Percentiles rank a stretch among this genome's conserved stretches.
These are phyloP conservation scores for Theristicus caerulescens DNA, from an alignment of 2,113 vertebrate species.

Conservation along the genomic window DNA sequence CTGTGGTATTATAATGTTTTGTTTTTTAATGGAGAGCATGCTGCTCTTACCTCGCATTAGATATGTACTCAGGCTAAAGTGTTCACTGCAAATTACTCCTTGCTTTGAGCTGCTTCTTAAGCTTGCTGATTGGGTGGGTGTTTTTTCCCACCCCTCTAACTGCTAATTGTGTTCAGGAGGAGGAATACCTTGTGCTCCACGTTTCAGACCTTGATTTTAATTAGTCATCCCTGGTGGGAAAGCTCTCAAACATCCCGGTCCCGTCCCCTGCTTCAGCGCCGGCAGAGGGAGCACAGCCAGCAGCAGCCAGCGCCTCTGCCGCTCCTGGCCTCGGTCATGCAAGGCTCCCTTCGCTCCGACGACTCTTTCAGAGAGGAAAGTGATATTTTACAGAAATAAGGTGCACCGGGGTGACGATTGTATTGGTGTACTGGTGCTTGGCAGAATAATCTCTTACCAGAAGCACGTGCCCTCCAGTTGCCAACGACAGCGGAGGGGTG, in stretches of 20 bases:
- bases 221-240: background rate
- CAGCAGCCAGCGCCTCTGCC: background rate
- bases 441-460: background rate
- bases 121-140: background rate
- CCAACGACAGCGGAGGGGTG: background rate
- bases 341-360: background rate
- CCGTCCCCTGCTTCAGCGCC: background rate
- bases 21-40: background rate
- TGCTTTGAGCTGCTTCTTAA: background rate
- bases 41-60: background rate
- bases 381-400: background rate
- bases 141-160: background rate
- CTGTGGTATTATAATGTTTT: background rate
- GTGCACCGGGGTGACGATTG: background rate
- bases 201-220: background rate
- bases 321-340: background rate
- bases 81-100: background rate
- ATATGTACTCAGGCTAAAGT: background rate
- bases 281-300: background rate
- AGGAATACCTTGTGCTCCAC: background rate
- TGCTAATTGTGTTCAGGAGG: background rate
- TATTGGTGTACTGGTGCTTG: background rate
- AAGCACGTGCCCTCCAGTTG: background rate
- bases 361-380: background rate
- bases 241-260: background rate